Evolutionary conservation across 2,113 vertebrate species (phyloP), one percentile per base, ranked within the genome.

Genomic region (Siphamia tubifer): DNA sequence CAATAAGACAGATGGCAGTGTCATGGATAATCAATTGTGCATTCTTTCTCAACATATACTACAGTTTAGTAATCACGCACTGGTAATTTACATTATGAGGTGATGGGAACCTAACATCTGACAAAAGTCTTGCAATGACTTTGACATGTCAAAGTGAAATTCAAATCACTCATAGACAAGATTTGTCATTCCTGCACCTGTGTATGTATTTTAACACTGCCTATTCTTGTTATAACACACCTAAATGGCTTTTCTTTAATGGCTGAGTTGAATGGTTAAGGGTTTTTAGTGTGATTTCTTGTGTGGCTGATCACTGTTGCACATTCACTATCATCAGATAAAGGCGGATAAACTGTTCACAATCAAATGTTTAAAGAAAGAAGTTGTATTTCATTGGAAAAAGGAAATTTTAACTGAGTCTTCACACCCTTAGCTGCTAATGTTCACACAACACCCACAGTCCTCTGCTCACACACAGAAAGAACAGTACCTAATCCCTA

Each of bases 381-480:
- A 69, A 58, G 20, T 73, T 66, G 58, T 35, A 21, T 42, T 74
- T 17, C 15, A 15, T 20, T 53, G 44, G 61, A 71, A 68, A 38
- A 68, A 40, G 66, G n/a, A n/a, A 30, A 77, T 75, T 68, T 61
- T 67, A 78, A 63, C 65, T 28, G 36, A 61, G 49, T 48, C 43
- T 74, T 79, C 78, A 74, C 74, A 77, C 66, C 38, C 52, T 48
- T 34, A 13, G 63, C 66, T 60, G 66, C 55, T 55, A 81, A 66
- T 64, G 61, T 74, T 86, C 68, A 75, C 84, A 82, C 84, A 51
- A 56, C 84, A 53, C 82, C 79, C 81, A 84, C 84, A 44, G 35
- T 57, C 62, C 17, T 47, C 19, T 53, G 54, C 43, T 71, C 27
- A 2, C 65, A 63, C 39, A 57, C 51, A 8, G 28, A 54, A 73